A percentile compares a stretch with the other conserved stretches of the same genome.
Conservation (phyloP, 2,113 vertebrate genomes). For the Anthoscopus minutus region DNA sequence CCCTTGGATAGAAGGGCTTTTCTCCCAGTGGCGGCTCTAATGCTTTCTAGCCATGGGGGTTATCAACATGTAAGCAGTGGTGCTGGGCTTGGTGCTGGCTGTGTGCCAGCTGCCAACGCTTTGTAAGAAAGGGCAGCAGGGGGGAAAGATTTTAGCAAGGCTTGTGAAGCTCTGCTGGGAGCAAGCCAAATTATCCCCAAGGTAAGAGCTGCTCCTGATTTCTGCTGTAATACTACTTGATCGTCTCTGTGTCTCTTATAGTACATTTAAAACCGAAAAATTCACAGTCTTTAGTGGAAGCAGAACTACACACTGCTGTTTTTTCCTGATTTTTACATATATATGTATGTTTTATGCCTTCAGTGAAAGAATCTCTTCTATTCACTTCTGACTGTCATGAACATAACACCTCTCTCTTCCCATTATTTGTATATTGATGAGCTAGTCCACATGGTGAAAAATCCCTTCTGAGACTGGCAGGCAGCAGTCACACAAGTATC, state of each 20-base stretch:
- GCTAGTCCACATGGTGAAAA: background rate
- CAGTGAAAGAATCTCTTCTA: background rate
- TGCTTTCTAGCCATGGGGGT: background rate
- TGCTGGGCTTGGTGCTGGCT: background rate
- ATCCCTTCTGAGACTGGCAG: background rate
- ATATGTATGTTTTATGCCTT: background rate
- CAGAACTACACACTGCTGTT: background rate
- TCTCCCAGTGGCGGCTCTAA: background rate
- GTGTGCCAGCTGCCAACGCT: background rate
- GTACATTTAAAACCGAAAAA: background rate
- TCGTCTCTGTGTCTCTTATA: background rate
- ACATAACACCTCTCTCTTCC: background rate
- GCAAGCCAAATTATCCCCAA: background rate
- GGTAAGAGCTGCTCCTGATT: background rate
- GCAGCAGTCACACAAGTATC: background rate
- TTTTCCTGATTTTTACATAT: background rate
- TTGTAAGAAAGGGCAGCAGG: background rate
- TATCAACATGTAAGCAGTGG: background rate
- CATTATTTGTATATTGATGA: background rate
- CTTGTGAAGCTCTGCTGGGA: background rate
- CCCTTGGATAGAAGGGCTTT: background rate
- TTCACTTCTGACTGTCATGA: background rate
- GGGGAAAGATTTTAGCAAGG: background rate
- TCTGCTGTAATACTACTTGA: background rate
- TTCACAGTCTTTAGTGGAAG: background rate